Evolutionary conservation across 2,113 vertebrate genomes (phyloP).

Genomic region (Rhabdornis inornatus): DNA sequence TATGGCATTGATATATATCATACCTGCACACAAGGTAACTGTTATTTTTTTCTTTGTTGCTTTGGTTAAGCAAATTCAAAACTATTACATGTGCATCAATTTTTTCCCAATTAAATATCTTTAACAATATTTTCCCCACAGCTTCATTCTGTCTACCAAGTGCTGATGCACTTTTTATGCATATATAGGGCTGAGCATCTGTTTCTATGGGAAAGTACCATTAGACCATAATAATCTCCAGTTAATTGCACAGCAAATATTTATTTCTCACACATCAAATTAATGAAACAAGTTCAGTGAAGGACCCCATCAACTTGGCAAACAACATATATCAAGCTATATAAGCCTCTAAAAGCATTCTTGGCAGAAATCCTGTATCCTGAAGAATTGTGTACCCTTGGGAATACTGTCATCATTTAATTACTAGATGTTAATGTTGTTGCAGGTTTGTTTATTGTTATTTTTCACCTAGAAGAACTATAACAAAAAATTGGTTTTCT

Average conservation of each 20-base stretch:
- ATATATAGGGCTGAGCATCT: constrained; percentile 9
- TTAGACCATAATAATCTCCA: constrained; percentile 45
- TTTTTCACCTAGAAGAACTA: neutral
- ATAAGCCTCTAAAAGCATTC: neutral
- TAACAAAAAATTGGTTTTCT: neutral
- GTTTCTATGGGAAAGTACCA: constrained; percentile 43
- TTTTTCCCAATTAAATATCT: constrained; percentile 3
- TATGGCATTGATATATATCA: neutral
- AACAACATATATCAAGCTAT: constrained; percentile 24
- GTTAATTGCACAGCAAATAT: constrained; percentile 73
- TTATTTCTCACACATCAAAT: constrained; percentile 69
- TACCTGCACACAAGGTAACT: neutral
- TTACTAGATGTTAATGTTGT: neutral
- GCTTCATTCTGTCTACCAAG: constrained; percentile 16
- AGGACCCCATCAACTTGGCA: constrained; percentile 38
- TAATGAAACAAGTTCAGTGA: constrained; percentile 58
- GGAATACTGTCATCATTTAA: neutral
- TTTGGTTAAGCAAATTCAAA: neutral
- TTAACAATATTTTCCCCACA: neutral
- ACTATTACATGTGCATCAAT: neutral
- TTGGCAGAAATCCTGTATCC: constrained; percentile 24
- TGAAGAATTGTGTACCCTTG: neutral
- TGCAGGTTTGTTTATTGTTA: neutral
- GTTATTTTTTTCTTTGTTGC: neutral
- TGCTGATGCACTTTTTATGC: neutral